Conservation (phyloP, 2,888 invertebrate genomes). For the Melieria omissa region DNA sequence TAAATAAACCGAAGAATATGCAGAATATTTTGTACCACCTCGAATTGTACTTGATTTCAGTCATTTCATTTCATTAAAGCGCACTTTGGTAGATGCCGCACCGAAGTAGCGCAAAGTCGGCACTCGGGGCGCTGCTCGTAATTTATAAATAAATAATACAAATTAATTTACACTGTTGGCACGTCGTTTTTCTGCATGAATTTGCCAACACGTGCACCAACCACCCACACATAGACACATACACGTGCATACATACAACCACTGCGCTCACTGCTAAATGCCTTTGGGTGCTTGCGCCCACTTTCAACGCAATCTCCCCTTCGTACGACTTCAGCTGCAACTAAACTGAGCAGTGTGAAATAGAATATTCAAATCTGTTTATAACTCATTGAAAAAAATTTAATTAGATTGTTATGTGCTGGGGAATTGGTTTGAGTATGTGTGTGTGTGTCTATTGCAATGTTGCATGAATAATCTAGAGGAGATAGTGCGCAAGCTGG, state of each 20-base stretch:
- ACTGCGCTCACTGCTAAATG: background rate
- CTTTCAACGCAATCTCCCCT: background rate
- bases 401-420: conserved; percentile 24
- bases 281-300: background rate
- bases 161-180: conserved; percentile 27
- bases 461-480: background rate
- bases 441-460: background rate
- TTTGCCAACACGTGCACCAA: conserved; percentile 4
- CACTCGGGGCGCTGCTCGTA: background rate
- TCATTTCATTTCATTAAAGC: background rate
- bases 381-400: conserved; percentile 30
- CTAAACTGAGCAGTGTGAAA: background rate
- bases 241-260: background rate
- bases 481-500: too few species aligned
- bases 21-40: too few species aligned
- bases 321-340: background rate
- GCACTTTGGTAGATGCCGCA: background rate
- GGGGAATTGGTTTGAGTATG: background rate
- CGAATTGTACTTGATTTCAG: background rate
- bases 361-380: conserved; percentile 31
- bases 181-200: conserved; percentile 1
- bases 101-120: background rate
- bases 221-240: background rate
- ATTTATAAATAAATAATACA: conserved; percentile 19
- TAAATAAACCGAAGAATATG: background rate